A percentile compares a stretch with the other conserved stretches of the same genome.
phyloP scores from a whole-genome alignment of 2,797 vertebrate genomes.

The Aratinga solstitialis region DNA sequence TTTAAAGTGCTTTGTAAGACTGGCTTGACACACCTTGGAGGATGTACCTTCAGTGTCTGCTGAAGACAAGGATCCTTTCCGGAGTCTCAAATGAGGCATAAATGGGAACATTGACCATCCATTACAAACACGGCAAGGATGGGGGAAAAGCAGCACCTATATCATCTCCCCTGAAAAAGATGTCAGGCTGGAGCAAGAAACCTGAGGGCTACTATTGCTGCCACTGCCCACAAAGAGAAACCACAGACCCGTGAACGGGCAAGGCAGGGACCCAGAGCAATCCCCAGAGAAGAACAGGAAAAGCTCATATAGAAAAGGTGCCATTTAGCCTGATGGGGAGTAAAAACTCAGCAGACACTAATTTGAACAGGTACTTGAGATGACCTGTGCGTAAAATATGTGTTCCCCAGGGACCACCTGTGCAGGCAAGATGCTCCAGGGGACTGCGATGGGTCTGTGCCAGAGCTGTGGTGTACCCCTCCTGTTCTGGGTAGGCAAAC shows the following conservation, averaged over 20 bases:
- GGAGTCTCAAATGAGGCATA: not conserved
- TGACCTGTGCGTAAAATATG: not conserved
- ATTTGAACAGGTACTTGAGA: not conserved
- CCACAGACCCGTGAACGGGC: fast-evolving
- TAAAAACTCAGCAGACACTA: not conserved
- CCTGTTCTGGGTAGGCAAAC: fast-evolving
- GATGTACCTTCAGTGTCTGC: not conserved
- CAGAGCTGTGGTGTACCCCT: fast-evolving
- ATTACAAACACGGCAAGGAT: not conserved
- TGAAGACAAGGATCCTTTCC: not conserved
- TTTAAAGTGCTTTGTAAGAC: not conserved
- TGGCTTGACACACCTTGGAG: not conserved
- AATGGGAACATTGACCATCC: not conserved
- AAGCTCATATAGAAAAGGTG: not conserved
- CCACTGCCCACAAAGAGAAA: not conserved
- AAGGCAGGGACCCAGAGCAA: fast-evolving
- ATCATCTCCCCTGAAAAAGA: not conserved
- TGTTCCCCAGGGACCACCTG: not conserved
- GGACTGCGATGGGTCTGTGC: fast-evolving
- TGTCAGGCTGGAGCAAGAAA: not conserved
- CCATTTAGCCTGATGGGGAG: not conserved
- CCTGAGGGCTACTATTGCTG: not conserved
- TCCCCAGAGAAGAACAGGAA: not conserved
- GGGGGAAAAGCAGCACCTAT: not conserved
- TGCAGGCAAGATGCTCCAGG: not conserved